Evolutionary conservation across 2,797 vertebrate species (phyloP), one percentile per base, ranked within the genome.

Genomic region (Phrynocephalus forsythii): DNA sequence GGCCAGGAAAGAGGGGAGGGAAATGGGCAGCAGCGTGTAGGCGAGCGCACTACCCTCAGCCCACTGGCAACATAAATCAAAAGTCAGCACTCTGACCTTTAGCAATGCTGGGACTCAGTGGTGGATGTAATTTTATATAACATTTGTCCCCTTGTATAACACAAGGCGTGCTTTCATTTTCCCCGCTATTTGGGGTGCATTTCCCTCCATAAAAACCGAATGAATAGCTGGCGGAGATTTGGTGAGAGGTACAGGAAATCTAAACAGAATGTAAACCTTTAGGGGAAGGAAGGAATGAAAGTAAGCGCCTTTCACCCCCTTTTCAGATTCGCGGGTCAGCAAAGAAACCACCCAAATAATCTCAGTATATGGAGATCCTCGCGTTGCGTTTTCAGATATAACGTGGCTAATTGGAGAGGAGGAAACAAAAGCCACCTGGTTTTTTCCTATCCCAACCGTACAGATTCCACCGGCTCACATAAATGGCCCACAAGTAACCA

Each of bases 41-140:
- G 38, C 18, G 85, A 86, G 96, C 95, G 93, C 92, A 96, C 96
- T 81, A 83, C 83, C 83, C 96, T 86, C 84, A 96, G 94, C 95
- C 95, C 97, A 96, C 97, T 87, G 89, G 91, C 96, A 96, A 97
- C 97, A 94, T 97, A 98, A 98, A 98, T 98, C 98, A 98, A 95
- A 90, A 90, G 90, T 94, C 94, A 94, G 94, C 91, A 92, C 95
- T 95, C 94, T 97, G 96, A 97, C 97, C 96, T 97, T 97, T 96
- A 94, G 92, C 89, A 94, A 96, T 96, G 96, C 96, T 92, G 92
- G 30, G 95, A 90, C 91, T 91, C 95, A 94, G 90, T 93, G 92
- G 94, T 95, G 89, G 95, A 96, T 95, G 95, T 67, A 66, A 28
- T 72, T 94, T 95, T 87, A 83, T 92, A 48, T 0, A 88, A 84